These are phyloP conservation scores for Drosophila mettleri DNA, from an alignment of 2,888 invertebrate genomes.

Conservation along the genomic window DNA sequence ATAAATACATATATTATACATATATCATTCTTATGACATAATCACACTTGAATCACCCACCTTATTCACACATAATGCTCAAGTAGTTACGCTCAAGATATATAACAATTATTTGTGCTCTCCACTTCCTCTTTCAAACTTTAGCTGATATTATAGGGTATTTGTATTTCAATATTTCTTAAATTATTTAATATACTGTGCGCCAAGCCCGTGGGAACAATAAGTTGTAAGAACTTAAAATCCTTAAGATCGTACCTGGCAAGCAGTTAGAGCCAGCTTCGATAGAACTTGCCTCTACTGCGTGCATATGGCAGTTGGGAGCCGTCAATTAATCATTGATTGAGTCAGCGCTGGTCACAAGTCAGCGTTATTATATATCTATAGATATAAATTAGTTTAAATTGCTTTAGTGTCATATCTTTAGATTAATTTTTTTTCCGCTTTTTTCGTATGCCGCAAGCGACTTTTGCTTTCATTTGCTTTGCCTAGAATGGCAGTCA, in stretches of 20 bases:
- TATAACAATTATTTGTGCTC: too few species aligned
- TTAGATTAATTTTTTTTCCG: conserved; percentile 9
- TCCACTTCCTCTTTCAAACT: too few species aligned
- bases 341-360: conserved; percentile 40
- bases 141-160: conserved; percentile 5
- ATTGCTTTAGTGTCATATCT: conserved; percentile 51
- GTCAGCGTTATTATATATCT: conserved; percentile 30
- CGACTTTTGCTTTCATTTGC: conserved; percentile 68
- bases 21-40: too few species aligned
- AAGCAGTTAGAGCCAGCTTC: neutral
- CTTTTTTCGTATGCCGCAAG: conserved; percentile 21
- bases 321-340: conserved; percentile 47
- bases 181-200: conserved; percentile 39
- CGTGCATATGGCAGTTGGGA: conserved; percentile 19
- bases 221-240: conserved; percentile 1
- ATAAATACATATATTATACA: too few species aligned
- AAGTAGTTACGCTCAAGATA: too few species aligned
- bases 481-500: conserved; percentile 54
- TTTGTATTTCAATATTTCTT: neutral
- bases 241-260: conserved; percentile 8
- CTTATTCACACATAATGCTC: too few species aligned
- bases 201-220: conserved; percentile 40
- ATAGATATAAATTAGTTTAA: conserved; percentile 51
- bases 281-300: neutral
- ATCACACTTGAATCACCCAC: too few species aligned